A percentile compares a stretch with the other conserved stretches of the same genome.
Conservation (phyloP, 2,797 vertebrate genomes). For the Peromyscus melanophrys region DNA sequence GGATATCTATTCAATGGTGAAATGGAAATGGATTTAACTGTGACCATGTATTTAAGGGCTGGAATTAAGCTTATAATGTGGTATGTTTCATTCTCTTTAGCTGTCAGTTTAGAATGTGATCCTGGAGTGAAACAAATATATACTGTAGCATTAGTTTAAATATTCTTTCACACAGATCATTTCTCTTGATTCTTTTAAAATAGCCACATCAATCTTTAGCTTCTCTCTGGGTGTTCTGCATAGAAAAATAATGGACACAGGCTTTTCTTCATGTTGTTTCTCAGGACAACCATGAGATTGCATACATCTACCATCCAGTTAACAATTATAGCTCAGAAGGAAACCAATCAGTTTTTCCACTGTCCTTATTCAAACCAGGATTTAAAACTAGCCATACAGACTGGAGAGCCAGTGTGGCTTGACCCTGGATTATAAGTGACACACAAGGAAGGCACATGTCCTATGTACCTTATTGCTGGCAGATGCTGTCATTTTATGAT, state of each 20-base stretch:
- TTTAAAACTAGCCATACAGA: neutral
- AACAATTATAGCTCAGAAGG: neutral
- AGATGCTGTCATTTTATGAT: neutral
- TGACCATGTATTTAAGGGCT: neutral
- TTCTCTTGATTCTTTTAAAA: slow-evolving; percentile 52
- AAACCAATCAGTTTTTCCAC: neutral
- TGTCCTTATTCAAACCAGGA: neutral
- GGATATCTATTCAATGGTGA: neutral
- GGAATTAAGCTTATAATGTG: slow-evolving; percentile 32
- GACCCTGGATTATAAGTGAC: rapidly evolving
- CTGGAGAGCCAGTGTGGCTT: neutral
- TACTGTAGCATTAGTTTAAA: slow-evolving; percentile 28
- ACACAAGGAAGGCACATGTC: neutral
- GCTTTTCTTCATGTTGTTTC: slow-evolving; percentile 51
- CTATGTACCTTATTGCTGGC: neutral
- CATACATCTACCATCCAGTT: neutral
- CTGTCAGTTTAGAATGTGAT: neutral
- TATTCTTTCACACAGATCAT: neutral
- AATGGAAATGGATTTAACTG: neutral
- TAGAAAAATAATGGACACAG: neutral
- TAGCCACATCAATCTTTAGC: slow-evolving; percentile 28
- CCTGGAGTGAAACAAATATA: neutral
- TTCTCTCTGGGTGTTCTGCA: neutral
- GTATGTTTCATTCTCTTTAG: slow-evolving; percentile 21
- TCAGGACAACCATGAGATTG: neutral